Conservation (phyloP, 2,113 vertebrate genomes). For the Sinosuthora webbiana region DNA sequence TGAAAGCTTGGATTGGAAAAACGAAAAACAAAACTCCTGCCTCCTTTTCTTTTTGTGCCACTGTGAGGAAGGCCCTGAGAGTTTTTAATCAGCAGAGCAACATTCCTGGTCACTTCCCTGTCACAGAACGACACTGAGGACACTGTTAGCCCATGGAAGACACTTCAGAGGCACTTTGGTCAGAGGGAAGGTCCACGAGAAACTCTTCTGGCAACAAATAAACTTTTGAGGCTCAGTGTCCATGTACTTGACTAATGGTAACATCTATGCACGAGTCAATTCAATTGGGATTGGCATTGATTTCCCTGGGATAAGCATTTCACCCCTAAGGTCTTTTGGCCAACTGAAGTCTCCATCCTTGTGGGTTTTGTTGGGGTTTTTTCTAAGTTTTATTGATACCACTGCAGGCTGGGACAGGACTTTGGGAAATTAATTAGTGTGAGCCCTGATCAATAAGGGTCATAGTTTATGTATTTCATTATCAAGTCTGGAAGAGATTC, state of each 20-base stretch:
- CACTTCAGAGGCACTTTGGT: neutral
- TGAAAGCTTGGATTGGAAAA: neutral
- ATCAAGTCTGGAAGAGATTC: slow-evolving; percentile 48
- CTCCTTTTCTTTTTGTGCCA: neutral
- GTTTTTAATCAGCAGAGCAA: neutral
- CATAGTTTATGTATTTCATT: slow-evolving; percentile 61
- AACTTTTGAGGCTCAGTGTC: neutral
- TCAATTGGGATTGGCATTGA: slow-evolving; percentile 1
- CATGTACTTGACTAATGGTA: neutral
- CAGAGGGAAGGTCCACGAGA: neutral
- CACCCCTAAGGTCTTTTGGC: slow-evolving; percentile 1
- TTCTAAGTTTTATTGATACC: neutral
- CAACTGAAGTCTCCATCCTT: neutral
- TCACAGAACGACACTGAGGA: neutral
- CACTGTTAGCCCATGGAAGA: neutral
- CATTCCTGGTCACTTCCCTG: neutral
- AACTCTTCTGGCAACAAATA: neutral
- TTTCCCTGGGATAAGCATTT: neutral
- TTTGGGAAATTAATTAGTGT: slow-evolving; percentile 61
- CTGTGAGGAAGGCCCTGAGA: neutral
- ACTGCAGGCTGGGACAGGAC: slow-evolving; percentile 26
- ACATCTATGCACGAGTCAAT: neutral
- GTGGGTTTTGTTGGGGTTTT: neutral
- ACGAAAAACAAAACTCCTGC: neutral
- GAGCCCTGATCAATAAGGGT: slow-evolving; percentile 53